Evolutionary conservation across 2,888 invertebrate species (phyloP), one percentile per base, ranked within the genome.

Genomic region (Heliconius cydno): DNA sequence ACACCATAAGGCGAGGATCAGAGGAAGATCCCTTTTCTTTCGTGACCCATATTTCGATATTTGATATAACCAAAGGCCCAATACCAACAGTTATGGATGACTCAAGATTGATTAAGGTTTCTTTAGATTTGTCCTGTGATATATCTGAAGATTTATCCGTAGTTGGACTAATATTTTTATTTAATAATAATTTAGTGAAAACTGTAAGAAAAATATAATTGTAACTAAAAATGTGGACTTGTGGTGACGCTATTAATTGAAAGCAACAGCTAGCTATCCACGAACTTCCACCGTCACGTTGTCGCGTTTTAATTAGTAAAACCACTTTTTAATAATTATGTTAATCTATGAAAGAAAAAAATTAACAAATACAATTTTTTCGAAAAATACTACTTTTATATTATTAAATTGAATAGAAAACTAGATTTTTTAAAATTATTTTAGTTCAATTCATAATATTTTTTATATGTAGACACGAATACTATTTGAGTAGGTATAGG

Each of bases 31-130:
- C 68, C 76, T 82, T 79, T 82, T 79, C 77, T 81, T 74, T 78
- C 66, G 70, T 79, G 79, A 81, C 81, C 81, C 80, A 79, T 72
- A 77, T 80, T 78, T 79, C 68, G 75, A 81, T 81, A 75, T 79
- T 77, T 71, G 57, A 46, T 75, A 80, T 80, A 81, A 80, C 79
- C 78, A 81, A 71, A 79, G 79, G 81, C 66, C 68, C 79, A 79
- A 71, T 41, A 41, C 76, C 81, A 82, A 77, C 76, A 65, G 46
- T 79, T 80, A 75, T 74, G 71, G 77, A 76, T 57, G 75, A 72
- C 60, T 71, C 72, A 72, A 80, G 81, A 84, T 82, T 79, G 83
- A 83, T 84, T 79, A 83, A 76, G 30, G 68, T 65, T 78, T 78
- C 75, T 79, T 79, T 74, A 72, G 74, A 76, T 79, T 63, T 66